These are phyloP conservation scores for Caenorhabditis macrosperma DNA, from an alignment of 2,888 invertebrate species.

Conservation along the genomic window DNA sequence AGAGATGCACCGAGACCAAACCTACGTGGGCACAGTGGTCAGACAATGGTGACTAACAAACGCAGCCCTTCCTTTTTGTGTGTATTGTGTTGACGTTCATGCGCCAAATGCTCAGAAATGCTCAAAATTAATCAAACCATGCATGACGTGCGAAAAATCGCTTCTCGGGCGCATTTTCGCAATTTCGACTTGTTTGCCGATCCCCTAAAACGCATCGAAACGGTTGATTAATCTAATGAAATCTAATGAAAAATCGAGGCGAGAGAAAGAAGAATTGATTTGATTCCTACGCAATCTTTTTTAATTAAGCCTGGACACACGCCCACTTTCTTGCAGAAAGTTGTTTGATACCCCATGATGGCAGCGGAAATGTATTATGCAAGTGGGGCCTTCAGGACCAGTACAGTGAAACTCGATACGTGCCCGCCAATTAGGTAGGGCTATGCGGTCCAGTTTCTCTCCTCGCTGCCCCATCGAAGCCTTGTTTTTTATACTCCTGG, in stretches of 20 bases:
- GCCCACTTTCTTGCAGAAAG: conserved; percentile 22
- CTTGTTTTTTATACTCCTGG: conserved; percentile 20
- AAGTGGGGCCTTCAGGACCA: conserved; percentile 13
- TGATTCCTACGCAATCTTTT: not conserved
- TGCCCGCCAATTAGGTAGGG: conserved; percentile 37
- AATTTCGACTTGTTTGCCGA: conserved; percentile 22
- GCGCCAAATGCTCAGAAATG: too few relatives aligned
- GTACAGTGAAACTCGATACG: conserved; percentile 45
- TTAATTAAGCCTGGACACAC: not conserved
- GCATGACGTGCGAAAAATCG: conserved; percentile 1
- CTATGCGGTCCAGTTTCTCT: conserved; percentile 30
- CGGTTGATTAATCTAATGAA: conserved; percentile 9
- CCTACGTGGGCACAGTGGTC: too few relatives aligned
- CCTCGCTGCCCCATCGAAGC: too few relatives aligned
- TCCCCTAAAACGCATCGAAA: too few relatives aligned
- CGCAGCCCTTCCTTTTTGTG: not conserved
- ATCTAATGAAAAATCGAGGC: conserved; percentile 26
- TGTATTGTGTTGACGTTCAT: conserved; percentile 22
- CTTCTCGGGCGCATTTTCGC: not conserved
- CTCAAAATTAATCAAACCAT: conserved; percentile 12
- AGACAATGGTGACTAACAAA: conserved; percentile 6
- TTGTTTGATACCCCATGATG: conserved; percentile 38
- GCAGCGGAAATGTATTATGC: conserved; percentile 26
- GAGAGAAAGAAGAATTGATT: not conserved
- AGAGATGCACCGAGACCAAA: not conserved